These are phyloP conservation scores for Acheta domesticus DNA, from an alignment of 2,888 invertebrate species.

Conservation along the genomic window DNA sequence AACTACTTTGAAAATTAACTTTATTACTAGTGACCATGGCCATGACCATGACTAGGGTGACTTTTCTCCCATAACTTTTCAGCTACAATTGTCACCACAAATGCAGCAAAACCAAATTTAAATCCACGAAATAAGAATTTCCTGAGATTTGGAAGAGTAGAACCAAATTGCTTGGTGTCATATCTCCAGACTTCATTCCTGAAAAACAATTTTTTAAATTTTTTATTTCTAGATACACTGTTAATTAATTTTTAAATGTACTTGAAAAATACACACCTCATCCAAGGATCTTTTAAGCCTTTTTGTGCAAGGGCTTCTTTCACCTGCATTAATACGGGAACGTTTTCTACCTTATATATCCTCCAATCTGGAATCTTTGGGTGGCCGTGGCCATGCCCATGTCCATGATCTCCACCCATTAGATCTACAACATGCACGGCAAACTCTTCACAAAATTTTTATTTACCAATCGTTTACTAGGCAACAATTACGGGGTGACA, in stretches of 20 bases:
- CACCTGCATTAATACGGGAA: constrained; percentile 61
- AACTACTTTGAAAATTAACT: neutral
- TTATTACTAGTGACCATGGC: constrained; percentile 46
- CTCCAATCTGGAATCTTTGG: constrained; percentile 66
- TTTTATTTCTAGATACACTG: neutral
- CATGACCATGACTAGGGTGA: constrained; percentile 50
- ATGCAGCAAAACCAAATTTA: constrained; percentile 53
- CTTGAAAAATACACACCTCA: constrained; percentile 55
- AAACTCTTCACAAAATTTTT: too few species aligned
- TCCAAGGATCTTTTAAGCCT: constrained; percentile 83
- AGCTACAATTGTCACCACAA: constrained; percentile 42
- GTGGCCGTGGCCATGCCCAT: constrained; percentile 50
- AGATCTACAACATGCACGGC: constrained; percentile 35
- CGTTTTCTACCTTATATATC: constrained; percentile 69
- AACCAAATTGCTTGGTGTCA: constrained; percentile 59
- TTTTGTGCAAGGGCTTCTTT: constrained; percentile 62
- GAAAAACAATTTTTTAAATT: constrained; percentile 37
- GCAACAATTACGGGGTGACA: neutral
- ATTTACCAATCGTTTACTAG: too few species aligned
- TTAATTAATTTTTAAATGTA: neutral
- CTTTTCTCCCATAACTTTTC: constrained; percentile 42
- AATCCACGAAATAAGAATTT: constrained; percentile 62
- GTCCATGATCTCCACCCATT: constrained; percentile 55
- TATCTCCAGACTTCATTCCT: constrained; percentile 85
- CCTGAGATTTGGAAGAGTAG: constrained; percentile 48